Evolutionary conservation across 2,797 vertebrate genomes (phyloP).

Genomic region (Phylloscopus collybita): DNA sequence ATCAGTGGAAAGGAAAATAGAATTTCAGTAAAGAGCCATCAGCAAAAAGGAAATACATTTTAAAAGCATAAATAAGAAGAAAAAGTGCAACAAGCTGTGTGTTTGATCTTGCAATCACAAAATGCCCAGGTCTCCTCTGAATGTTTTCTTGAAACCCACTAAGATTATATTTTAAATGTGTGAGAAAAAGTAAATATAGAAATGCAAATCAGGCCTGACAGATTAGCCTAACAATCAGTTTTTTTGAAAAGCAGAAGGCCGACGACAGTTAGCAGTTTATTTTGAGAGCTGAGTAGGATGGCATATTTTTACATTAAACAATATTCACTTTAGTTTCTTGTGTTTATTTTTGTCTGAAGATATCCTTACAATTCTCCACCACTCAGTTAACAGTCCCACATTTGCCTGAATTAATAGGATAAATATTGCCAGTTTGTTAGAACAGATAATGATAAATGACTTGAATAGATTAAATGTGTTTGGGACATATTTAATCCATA

Average conservation of each 20-base stretch:
- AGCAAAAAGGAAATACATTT: background rate
- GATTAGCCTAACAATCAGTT: constrained; percentile 5
- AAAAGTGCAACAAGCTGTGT: background rate
- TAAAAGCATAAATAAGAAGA: background rate
- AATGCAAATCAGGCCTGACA: constrained; percentile 34
- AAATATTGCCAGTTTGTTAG: constrained; percentile 29
- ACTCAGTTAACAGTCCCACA: background rate
- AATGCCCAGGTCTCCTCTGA: background rate
- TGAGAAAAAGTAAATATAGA: constrained; percentile 34
- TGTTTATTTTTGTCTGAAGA: constrained; percentile 34
- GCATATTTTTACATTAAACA: constrained; percentile 46
- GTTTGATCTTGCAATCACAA: background rate
- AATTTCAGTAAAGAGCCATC: background rate
- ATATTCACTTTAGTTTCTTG: constrained; percentile 10
- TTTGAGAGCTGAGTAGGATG: constrained; percentile 36
- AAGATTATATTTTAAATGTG: background rate
- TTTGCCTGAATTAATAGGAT: constrained; percentile 19
- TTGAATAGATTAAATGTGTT: constrained; percentile 20
- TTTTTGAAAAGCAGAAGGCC: background rate
- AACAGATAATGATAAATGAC: constrained; percentile 9
- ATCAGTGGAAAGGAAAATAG: background rate
- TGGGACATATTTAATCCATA: constrained; percentile 40
- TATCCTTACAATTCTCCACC: background rate
- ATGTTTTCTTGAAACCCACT: background rate
- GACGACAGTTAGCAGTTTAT: background rate